Conservation (phyloP, 92 coral and sea anemone genomes). For the Porites rus region DNA sequence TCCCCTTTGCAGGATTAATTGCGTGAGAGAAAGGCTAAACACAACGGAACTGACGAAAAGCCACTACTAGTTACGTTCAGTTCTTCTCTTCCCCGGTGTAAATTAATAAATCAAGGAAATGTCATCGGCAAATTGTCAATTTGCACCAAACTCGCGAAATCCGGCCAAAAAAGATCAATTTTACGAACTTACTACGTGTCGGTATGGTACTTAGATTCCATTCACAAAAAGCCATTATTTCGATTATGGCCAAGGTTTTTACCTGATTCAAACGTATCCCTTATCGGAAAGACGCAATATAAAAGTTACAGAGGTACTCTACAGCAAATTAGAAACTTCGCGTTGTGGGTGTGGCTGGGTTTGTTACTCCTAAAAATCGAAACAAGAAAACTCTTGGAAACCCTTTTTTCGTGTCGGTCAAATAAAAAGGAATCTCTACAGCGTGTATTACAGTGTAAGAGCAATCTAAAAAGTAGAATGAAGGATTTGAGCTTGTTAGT, state of each 20-base stretch:
- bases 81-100: not conserved
- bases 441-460: too few relatives aligned
- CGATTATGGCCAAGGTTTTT: not conserved
- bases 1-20: not conserved
- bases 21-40: slow-evolving; percentile 14
- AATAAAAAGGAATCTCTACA: too few relatives aligned
- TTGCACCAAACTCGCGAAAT: not conserved
- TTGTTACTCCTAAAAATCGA: too few relatives aligned
- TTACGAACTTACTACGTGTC: not conserved
- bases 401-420: too few relatives aligned
- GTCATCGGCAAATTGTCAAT: not conserved
- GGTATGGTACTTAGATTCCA: not conserved
- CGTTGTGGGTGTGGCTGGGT: too few relatives aligned
- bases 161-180: not conserved
- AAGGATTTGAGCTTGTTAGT: too few relatives aligned
- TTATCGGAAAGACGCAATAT: too few relatives aligned
- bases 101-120: slow-evolving; percentile 25
- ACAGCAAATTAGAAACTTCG: too few relatives aligned
- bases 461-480: too few relatives aligned
- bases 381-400: too few relatives aligned
- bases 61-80: not conserved
- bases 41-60: slow-evolving; percentile 11
- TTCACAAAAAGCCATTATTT: not conserved
- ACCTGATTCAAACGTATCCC: not conserved
- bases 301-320: too few relatives aligned